phyloP scores from a whole-genome alignment of 2,888 invertebrate species.

The Oegoconia quadripuncta region DNA sequence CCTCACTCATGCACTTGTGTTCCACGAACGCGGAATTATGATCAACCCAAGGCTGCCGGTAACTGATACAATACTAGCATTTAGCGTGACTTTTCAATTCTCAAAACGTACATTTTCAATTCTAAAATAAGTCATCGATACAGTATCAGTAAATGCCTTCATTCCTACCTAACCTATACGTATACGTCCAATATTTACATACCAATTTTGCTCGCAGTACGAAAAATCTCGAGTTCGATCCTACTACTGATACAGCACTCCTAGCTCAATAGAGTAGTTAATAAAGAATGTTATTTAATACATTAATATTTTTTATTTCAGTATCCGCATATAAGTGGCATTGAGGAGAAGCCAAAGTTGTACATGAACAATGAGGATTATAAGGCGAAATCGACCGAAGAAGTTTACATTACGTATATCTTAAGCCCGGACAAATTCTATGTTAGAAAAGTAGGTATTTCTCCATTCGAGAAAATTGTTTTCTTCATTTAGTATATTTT shows the following conservation, averaged over 20 bases:
- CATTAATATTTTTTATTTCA: constrained; percentile 43
- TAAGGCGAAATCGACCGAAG: constrained; percentile 53
- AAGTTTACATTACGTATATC: constrained; percentile 78
- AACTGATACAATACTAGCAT: not conserved
- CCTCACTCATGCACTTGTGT: constrained; percentile 59
- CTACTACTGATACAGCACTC: no score
- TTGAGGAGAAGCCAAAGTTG: constrained; percentile 47
- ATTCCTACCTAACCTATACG: no score
- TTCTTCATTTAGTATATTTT: not conserved
- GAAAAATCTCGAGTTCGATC: no score
- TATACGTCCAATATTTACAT: no score
- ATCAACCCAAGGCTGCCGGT: constrained; percentile 7
- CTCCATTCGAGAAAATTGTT: not conserved
- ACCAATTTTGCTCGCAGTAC: no score
- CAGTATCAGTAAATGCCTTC: no score
- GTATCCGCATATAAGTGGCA: constrained; percentile 43
- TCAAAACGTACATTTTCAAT: no score
- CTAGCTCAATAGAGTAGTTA: no score
- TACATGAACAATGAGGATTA: constrained; percentile 47
- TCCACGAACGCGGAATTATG: constrained; percentile 55
- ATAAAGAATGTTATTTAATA: no score
- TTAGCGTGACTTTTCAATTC: no score
- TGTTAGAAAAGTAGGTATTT: constrained; percentile 78
- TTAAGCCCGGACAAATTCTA: constrained; percentile 83
- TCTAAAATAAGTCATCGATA: no score